These are phyloP conservation scores for Arctia plantaginis DNA, from an alignment of 2,888 invertebrate genomes.

Conservation along the genomic window DNA sequence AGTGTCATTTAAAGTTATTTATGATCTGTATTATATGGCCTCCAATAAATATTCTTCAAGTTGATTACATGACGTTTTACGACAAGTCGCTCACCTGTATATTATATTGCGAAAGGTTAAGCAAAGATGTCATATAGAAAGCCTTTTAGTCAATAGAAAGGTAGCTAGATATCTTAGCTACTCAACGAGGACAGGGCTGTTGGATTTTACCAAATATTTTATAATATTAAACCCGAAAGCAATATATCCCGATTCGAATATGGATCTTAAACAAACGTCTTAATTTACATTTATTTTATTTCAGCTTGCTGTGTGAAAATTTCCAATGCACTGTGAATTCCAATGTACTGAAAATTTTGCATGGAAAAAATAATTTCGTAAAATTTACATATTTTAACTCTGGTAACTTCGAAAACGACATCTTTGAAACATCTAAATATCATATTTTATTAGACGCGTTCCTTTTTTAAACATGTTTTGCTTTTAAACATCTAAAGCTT, in stretches of 20 bases:
- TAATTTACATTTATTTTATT: no score
- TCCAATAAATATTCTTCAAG: constrained; percentile 59
- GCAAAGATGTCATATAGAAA: background rate
- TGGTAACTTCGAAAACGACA: background rate
- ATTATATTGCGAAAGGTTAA: background rate
- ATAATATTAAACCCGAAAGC: background rate
- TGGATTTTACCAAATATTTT: background rate
- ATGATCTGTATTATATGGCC: constrained; percentile 59
- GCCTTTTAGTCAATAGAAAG: background rate
- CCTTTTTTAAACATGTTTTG: background rate
- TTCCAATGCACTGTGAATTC: no score
- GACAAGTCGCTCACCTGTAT: background rate
- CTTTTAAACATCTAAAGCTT: background rate
- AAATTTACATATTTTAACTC: background rate
- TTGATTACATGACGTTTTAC: constrained; percentile 43
- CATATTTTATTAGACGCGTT: background rate
- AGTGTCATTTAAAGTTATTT: constrained; percentile 19
- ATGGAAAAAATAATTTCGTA: background rate
- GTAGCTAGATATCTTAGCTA: background rate
- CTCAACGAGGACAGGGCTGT: no score
- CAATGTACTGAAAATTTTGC: no score
- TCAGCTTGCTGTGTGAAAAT: no score
- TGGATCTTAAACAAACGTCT: no score
- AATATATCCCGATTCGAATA: no score
- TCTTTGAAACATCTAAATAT: no score